Percentiles rank a stretch among this genome's conserved stretches.
phyloP scores from a whole-genome alignment of 2,888 invertebrate species.

The Meiosimyza platycephala region DNA sequence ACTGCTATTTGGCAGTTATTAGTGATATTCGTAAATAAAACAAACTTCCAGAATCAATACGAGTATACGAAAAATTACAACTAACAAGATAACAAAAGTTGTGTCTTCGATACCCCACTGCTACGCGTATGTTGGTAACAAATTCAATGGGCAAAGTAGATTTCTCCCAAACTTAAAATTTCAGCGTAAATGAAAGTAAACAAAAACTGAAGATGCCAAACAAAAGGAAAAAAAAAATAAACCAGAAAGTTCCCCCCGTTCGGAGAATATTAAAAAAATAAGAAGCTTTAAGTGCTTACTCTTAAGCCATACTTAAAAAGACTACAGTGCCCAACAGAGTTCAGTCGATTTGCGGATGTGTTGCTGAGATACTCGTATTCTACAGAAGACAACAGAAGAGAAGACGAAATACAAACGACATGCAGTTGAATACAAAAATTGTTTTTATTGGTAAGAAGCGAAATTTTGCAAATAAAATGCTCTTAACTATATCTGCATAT shows the following conservation, averaged over 20 bases:
- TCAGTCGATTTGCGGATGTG: slow-evolving; percentile 28
- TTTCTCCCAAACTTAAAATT: slow-evolving; percentile 7
- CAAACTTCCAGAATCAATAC: too few relatives aligned
- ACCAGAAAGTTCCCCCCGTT: slow-evolving; percentile 24
- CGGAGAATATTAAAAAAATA: background rate
- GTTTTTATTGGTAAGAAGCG: slow-evolving; percentile 13
- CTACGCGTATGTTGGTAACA: too few relatives aligned
- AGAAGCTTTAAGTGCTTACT: background rate
- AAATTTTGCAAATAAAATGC: background rate
- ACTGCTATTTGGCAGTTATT: too few relatives aligned
- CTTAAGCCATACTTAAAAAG: slow-evolving; percentile 25
- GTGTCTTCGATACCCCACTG: too few relatives aligned
- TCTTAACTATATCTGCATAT: slow-evolving; percentile 12
- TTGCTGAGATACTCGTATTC: slow-evolving; percentile 12
- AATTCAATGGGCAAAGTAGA: background rate
- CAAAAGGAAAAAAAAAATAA: background rate
- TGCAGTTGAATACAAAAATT: slow-evolving; percentile 17
- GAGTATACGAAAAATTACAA: too few relatives aligned
- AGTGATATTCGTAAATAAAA: too few relatives aligned
- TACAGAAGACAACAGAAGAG: background rate
- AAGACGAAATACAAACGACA: background rate
- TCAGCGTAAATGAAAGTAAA: background rate
- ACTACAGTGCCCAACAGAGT: background rate
- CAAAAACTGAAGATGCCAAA: background rate
- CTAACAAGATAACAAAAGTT: too few relatives aligned